A percentile compares a stretch with the other conserved stretches of the same genome.
Conservation (phyloP, 2,113 vertebrate genomes). For the Thamnophis sirtalis region DNA sequence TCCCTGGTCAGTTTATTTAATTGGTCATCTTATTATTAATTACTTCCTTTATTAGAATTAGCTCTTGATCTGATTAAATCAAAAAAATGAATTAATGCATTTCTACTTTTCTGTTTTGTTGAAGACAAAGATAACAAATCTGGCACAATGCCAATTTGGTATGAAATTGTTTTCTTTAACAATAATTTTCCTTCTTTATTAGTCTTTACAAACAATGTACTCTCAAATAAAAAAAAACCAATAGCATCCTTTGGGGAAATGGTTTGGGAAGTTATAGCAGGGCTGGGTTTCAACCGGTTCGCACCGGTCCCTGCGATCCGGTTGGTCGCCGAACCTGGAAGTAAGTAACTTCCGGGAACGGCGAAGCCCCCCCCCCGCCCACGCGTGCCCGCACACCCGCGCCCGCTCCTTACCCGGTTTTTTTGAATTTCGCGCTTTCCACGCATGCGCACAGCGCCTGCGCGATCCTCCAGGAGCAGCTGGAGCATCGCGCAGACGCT, state of each 20-base stretch:
- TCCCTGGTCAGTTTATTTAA: neutral
- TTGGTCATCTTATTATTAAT: neutral
- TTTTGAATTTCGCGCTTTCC: too few relatives aligned
- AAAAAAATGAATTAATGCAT: constrained; percentile 12
- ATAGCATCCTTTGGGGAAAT: neutral
- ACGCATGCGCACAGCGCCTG: too few relatives aligned
- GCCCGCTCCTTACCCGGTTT: too few relatives aligned
- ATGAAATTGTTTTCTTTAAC: neutral
- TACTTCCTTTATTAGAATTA: neutral
- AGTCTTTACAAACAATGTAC: neutral
- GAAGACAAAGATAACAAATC: neutral
- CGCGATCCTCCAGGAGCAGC: too few relatives aligned
- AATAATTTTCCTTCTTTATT: neutral
- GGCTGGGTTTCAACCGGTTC: too few relatives aligned
- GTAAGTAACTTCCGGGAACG: too few relatives aligned
- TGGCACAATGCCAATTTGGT: neutral
- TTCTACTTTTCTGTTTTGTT: neutral
- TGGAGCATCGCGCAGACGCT: too few relatives aligned
- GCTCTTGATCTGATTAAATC: neutral
- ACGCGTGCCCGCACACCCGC: too few relatives aligned
- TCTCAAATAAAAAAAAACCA: neutral
- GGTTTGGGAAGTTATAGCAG: neutral
- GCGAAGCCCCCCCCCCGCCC: too few relatives aligned
- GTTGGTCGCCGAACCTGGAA: too few relatives aligned
- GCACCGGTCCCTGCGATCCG: too few relatives aligned